phyloP scores from a whole-genome alignment of 2,113 vertebrate genomes.

The Ascaphus truei region DNA sequence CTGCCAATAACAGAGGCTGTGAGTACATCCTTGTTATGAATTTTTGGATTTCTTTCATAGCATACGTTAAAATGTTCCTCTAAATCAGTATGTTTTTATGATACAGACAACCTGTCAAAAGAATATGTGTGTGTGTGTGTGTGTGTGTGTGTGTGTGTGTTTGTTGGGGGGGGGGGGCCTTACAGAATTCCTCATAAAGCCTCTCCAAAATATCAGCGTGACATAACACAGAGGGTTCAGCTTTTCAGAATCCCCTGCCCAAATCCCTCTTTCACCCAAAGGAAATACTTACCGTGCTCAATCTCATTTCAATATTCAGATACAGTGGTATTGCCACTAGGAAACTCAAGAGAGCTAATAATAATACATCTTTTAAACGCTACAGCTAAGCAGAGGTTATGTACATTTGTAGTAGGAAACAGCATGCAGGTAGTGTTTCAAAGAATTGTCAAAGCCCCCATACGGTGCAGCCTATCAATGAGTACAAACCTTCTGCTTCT shows the following conservation, averaged over 20 bases:
- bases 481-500: neutral
- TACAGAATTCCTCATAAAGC: no score
- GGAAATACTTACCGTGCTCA: no score
- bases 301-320: no score
- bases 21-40: neutral
- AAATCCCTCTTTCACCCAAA: no score
- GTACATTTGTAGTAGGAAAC: neutral
- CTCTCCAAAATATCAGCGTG: no score
- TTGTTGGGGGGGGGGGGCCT: no score
- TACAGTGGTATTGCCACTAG: no score
- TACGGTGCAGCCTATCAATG: neutral
- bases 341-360: no score
- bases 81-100: neutral
- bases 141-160: no score
- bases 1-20: constrained; percentile 4
- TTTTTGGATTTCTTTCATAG: constrained; percentile 10
- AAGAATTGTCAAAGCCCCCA: neutral
- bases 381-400: neutral
- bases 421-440: neutral
- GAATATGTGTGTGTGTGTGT: neutral
- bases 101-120: neutral
- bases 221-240: no score
- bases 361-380: no score
- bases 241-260: no score
- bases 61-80: neutral